These are phyloP conservation scores for Kryptopterus vitreolus DNA, from an alignment of 2,797 vertebrate species.

Conservation along the genomic window DNA sequence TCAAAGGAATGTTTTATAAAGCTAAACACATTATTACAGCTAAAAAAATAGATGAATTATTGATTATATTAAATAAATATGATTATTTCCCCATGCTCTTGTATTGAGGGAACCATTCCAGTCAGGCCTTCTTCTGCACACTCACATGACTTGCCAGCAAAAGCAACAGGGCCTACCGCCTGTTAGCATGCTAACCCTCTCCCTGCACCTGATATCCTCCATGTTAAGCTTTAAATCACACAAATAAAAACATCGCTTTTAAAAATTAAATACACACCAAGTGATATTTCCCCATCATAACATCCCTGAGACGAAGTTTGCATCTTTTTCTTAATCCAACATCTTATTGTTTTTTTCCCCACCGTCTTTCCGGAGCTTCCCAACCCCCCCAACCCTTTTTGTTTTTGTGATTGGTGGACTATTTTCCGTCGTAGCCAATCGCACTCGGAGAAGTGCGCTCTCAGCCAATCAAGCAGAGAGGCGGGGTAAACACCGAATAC, in stretches of 20 bases:
- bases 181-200: constrained; percentile 10
- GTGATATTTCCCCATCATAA: not conserved
- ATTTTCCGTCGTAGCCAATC: not conserved
- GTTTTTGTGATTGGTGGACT: not conserved
- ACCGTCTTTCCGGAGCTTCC: not conserved
- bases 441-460: constrained; percentile 1
- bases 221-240: not conserved
- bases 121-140: constrained; percentile 45
- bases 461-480: not conserved
- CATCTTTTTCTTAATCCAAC: too few species aligned
- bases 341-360: not conserved
- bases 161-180: constrained; percentile 54
- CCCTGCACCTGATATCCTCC: too few species aligned
- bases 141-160: constrained; percentile 57
- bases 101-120: constrained; percentile 18
- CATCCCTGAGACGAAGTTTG: not conserved
- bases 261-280: too few species aligned
- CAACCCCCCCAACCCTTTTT: too few species aligned
- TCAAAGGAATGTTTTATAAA: too few species aligned
- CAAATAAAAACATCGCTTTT: not conserved
- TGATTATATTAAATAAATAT: not conserved
- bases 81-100: not conserved
- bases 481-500: not conserved
- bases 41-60: not conserved
- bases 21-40: not conserved